Conservation (phyloP, 2,888 invertebrate species). For the Standfussiana lucernea region DNA sequence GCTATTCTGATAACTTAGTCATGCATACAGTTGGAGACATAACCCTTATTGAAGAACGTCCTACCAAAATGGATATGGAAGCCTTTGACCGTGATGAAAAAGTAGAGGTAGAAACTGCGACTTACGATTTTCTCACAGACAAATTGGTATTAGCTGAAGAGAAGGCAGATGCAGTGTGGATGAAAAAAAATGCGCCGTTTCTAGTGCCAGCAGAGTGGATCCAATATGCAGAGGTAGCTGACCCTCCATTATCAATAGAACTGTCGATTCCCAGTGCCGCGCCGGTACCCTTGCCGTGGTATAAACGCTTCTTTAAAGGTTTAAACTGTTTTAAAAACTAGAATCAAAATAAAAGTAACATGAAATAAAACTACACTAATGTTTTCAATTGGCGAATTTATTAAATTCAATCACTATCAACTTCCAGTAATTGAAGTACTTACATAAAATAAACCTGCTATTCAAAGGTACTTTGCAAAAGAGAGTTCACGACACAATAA, state of each 20-base stretch:
- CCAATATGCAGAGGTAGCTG: slow-evolving; percentile 73
- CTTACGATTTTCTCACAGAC: slow-evolving; percentile 54
- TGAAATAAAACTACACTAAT: slow-evolving; percentile 78
- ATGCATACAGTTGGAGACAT: slow-evolving; percentile 4
- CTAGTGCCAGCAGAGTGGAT: slow-evolving; percentile 77
- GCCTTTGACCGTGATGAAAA: slow-evolving; percentile 73
- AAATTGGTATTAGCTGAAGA: slow-evolving; percentile 42
- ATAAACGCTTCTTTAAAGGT: slow-evolving; percentile 74
- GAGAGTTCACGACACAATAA: slow-evolving; percentile 78
- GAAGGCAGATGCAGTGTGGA: slow-evolving; percentile 64
- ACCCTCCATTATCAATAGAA: slow-evolving; percentile 74
- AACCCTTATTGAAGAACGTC: slow-evolving; percentile 63
- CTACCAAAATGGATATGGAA: slow-evolving; percentile 70
- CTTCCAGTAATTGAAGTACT: slow-evolving; percentile 89
- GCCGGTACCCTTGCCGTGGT: slow-evolving; percentile 75
- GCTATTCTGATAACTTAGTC: rapidly evolving
- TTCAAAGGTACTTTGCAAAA: slow-evolving; percentile 84
- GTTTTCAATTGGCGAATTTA: slow-evolving; percentile 87
- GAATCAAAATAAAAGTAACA: slow-evolving; percentile 45
- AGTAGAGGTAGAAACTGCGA: slow-evolving; percentile 55
- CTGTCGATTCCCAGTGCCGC: slow-evolving; percentile 73
- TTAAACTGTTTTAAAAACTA: slow-evolving; percentile 83
- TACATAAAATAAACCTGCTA: slow-evolving; percentile 85
- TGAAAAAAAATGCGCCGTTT: slow-evolving; percentile 71
- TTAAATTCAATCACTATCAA: slow-evolving; percentile 90